Percentiles rank a stretch among this genome's conserved stretches.
Conservation (phyloP, 2,888 invertebrate species). For the Coelopa pilipes region DNA sequence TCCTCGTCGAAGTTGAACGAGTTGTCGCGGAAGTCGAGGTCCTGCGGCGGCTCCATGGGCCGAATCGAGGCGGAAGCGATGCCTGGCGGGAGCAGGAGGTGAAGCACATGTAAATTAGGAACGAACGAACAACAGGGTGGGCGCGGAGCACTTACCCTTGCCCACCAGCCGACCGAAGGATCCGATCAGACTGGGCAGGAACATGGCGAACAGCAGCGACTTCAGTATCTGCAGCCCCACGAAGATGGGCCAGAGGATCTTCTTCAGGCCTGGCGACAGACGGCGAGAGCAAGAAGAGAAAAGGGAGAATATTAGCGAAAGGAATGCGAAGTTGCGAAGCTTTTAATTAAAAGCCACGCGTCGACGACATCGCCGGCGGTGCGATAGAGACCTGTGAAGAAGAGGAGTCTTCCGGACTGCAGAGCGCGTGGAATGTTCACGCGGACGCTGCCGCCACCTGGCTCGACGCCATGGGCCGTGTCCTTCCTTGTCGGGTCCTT, state of each 20-base stretch:
- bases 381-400: conserved; percentile 69
- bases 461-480: conserved; percentile 63
- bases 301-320: background rate
- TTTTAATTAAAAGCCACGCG: too few relatives aligned
- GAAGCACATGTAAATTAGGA: too few relatives aligned
- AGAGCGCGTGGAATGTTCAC: conserved; percentile 68
- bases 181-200: conserved; percentile 85
- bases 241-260: conserved; percentile 82
- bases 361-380: too few relatives aligned
- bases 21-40: conserved; percentile 80
- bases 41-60: conserved; percentile 70
- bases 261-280: conserved; percentile 80
- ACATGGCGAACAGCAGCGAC: conserved; percentile 83
- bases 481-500: too few relatives aligned
- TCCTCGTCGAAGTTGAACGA: conserved; percentile 71
- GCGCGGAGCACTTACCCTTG: conserved; percentile 72
- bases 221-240: conserved; percentile 86
- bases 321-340: background rate
- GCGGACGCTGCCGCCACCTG: conserved; percentile 57
- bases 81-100: conserved; percentile 48
- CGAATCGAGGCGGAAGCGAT: conserved; percentile 63
- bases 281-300: background rate
- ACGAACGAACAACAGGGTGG: background rate
- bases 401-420: conserved; percentile 74
- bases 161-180: conserved; percentile 85